Percentiles rank a stretch among this genome's conserved stretches.
phyloP scores from a whole-genome alignment of 64 coral and sea anemone genomes.

The Montipora foliosa region DNA sequence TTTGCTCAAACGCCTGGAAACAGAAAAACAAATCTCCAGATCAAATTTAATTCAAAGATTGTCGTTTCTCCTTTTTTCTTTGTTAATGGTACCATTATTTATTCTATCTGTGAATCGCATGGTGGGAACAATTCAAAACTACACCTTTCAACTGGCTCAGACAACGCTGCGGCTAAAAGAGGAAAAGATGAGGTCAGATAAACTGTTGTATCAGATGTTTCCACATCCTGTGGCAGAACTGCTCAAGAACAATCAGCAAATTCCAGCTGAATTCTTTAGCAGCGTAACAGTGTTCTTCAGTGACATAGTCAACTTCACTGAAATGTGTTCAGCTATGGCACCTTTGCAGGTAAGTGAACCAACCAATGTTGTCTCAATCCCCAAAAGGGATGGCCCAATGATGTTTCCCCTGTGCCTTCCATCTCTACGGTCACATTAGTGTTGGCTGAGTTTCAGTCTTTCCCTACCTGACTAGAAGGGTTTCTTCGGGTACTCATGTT shows the following conservation, averaged over 20 bases:
- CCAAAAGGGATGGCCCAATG: too few relatives aligned
- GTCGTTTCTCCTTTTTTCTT: conserved; percentile 12
- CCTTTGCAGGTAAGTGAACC: conserved; percentile 25
- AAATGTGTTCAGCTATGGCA: conserved; percentile 58
- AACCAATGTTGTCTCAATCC: too few relatives aligned
- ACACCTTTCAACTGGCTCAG: conserved; percentile 44
- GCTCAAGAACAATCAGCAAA: conserved; percentile 54
- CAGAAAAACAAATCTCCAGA: not conserved
- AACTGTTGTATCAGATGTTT: conserved; percentile 66
- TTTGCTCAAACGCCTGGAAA: not conserved
- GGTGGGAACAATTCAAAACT: conserved; percentile 67
- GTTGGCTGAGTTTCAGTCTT: too few relatives aligned
- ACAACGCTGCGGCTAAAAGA: conserved; percentile 61
- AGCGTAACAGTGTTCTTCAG: conserved; percentile 81
- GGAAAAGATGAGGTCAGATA: conserved; percentile 59
- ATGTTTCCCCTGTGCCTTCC: too few relatives aligned
- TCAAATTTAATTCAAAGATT: not conserved
- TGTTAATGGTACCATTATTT: conserved; percentile 36
- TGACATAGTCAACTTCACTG: conserved; percentile 83
- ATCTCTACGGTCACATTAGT: too few relatives aligned
- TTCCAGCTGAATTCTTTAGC: conserved; percentile 64
- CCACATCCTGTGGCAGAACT: conserved; percentile 73
- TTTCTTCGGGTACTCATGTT: too few relatives aligned
- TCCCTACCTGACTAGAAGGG: too few relatives aligned
- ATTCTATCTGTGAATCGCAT: conserved; percentile 46